Evolutionary conservation across 2,888 invertebrate species (phyloP).

Genomic region (Drosophila paramelanica): DNA sequence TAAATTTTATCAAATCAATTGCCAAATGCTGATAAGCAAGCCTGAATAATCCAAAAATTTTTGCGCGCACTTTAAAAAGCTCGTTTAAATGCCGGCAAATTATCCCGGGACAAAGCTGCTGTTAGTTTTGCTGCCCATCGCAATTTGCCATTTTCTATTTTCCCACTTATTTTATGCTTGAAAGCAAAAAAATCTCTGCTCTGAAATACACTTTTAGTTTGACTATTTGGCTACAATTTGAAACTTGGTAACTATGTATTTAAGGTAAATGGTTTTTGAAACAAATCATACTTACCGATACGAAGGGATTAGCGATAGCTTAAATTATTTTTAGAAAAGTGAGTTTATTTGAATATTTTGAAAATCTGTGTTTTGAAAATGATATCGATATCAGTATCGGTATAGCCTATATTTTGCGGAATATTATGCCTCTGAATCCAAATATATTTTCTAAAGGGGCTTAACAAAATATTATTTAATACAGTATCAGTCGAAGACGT

Average conservation of each 20-base stretch:
- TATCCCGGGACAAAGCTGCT: slow-evolving; percentile 25
- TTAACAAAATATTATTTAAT: no score
- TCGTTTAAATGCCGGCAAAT: slow-evolving; percentile 3
- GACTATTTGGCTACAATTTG: not conserved
- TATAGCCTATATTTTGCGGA: no score
- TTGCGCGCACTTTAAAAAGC: slow-evolving; percentile 13
- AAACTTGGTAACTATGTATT: not conserved
- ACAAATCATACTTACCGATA: not conserved
- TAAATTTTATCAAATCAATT: slow-evolving; percentile 39
- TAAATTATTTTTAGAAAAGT: no score
- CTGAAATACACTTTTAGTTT: not conserved
- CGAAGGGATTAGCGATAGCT: no score
- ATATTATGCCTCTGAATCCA: no score
- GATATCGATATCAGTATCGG: no score
- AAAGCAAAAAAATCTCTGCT: slow-evolving; percentile 3
- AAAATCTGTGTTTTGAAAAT: no score
- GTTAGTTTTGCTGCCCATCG: slow-evolving; percentile 32
- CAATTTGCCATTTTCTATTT: slow-evolving; percentile 23
- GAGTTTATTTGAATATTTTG: no score
- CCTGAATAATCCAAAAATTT: slow-evolving; percentile 27
- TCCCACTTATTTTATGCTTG: slow-evolving; percentile 4
- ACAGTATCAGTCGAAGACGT: no score
- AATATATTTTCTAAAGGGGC: no score
- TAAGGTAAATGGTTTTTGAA: not conserved
- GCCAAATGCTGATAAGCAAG: slow-evolving; percentile 56